Base-by-base conservation (phyloP, 1,140 invertebrate genomes). In the Micrasema longulum region DNA sequence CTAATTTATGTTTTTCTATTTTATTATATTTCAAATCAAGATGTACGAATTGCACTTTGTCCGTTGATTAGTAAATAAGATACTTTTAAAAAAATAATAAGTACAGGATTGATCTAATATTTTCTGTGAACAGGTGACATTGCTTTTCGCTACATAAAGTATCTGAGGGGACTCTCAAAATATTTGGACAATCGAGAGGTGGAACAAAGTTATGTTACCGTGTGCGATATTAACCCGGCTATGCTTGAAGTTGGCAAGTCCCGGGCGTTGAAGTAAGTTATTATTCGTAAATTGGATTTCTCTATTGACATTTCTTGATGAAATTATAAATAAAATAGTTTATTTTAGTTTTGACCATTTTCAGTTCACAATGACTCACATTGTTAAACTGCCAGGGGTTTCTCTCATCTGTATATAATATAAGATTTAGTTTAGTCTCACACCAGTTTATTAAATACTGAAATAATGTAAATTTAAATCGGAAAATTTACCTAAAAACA, bases 231-330 rank as follows among this genome's bases (percentile, higher is more conserved):
- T 45, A 99, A 99, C 85, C 84, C 93, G 77, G 90, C 93, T 69
- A 99, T 99, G 98, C 80, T 99, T 10, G 90, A 97, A 76, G 96
- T 98, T 53, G 97, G 98, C 1, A 89, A 93, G 84, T 78, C 86
- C 31, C 87, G 93, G 81, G 92, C 95, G 2, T 75, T 88, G 73
- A 84, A 77, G 84, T 84, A 76, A 75, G 60, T 31, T 7, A 31
- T 31, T 7, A 31, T 31, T 31, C 7, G n/a, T n/a, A n/a, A n/a
- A n/a, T n/a, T n/a, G n/a, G n/a, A n/a, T n/a, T n/a, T n/a, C n/a
- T n/a, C n/a, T n/a, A n/a, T n/a, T n/a, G n/a, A n/a, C n/a, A n/a
- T n/a, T n/a, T n/a, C n/a, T n/a, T n/a, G n/a, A n/a, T n/a, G n/a
- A n/a, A n/a, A n/a, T n/a, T n/a, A n/a, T n/a, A n/a, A n/a, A n/a